Evolutionary conservation across 2,888 invertebrate species (phyloP).

Genomic region (Camptogramma bilineatum): DNA sequence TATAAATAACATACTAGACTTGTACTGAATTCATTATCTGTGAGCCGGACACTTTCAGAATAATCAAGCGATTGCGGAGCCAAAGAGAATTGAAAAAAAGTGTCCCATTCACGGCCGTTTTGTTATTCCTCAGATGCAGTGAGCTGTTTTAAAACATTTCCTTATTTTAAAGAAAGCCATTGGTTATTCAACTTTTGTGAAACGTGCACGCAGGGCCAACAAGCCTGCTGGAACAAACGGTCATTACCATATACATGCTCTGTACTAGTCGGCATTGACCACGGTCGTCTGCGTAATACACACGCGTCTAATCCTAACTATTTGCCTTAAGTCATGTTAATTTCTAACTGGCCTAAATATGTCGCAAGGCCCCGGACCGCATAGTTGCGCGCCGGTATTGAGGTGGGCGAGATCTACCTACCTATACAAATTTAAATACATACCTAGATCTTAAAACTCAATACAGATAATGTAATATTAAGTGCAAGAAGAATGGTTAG

Average conservation of each 20-base stretch:
- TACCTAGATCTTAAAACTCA: slow-evolving; percentile 29
- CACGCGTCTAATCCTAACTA: slow-evolving; percentile 52
- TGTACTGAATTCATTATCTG: slow-evolving; percentile 33
- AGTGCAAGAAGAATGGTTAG: slow-evolving; percentile 80
- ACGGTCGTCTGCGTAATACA: slow-evolving; percentile 59
- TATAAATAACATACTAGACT: slow-evolving; percentile 24
- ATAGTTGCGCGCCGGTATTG: slow-evolving; percentile 59
- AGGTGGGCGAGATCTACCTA: slow-evolving; percentile 59
- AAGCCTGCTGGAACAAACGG: slow-evolving; percentile 54
- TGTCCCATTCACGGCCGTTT: slow-evolving; percentile 42
- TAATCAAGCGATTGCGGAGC: slow-evolving; percentile 31
- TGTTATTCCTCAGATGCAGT: slow-evolving; percentile 44
- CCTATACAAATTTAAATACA: slow-evolving; percentile 44
- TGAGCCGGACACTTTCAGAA: slow-evolving; percentile 39
- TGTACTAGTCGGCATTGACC: slow-evolving; percentile 69
- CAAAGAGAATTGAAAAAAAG: slow-evolving; percentile 21
- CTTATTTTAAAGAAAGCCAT: slow-evolving; percentile 53
- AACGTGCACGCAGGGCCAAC: slow-evolving; percentile 47
- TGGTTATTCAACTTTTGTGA: slow-evolving; percentile 56
- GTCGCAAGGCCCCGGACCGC: slow-evolving; percentile 67
- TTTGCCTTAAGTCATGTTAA: slow-evolving; percentile 69
- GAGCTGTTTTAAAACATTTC: slow-evolving; percentile 51
- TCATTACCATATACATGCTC: slow-evolving; percentile 67
- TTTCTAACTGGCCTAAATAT: slow-evolving; percentile 66
- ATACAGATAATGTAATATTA: slow-evolving; percentile 46